Percentiles rank a stretch among this genome's conserved stretches.
phyloP scores from a whole-genome alignment of 2,797 vertebrate species.

The Enteromius afrohamiltoni region DNA sequence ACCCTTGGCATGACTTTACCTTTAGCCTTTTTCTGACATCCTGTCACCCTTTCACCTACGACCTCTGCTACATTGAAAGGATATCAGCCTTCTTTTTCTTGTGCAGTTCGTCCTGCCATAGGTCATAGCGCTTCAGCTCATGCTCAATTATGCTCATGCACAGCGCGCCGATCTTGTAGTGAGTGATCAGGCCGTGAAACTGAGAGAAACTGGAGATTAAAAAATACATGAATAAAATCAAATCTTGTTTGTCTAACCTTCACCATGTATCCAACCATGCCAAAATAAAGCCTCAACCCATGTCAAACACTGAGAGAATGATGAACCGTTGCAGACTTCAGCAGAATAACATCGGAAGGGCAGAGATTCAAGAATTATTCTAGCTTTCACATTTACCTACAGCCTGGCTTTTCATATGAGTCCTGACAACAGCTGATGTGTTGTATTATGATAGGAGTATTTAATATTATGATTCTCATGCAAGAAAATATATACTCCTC shows the following conservation, averaged over 20 bases:
- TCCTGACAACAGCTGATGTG: conserved; percentile 69
- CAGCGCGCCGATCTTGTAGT: conserved; percentile 93
- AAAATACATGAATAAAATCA: conserved; percentile 43
- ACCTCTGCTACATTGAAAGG: conserved; percentile 73
- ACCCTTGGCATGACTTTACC: conserved; percentile 44
- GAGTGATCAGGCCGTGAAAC: conserved; percentile 91
- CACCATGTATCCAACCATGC: conserved; percentile 46
- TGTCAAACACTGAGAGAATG: conserved; percentile 62
- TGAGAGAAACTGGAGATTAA: conserved; percentile 85
- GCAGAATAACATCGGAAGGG: conserved; percentile 63
- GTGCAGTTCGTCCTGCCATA: conserved; percentile 93
- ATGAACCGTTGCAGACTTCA: conserved; percentile 67
- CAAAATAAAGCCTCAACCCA: conserved; percentile 67
- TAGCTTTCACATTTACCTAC: conserved; percentile 62
- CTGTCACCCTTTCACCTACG: conserved; percentile 18
- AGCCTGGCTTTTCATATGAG: conserved; percentile 58
- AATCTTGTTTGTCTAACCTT: conserved; percentile 21
- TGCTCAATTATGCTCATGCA: conserved; percentile 96
- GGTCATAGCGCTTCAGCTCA: conserved; percentile 91
- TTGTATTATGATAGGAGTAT: conserved; percentile 68
- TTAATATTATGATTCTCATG: conserved; percentile 63
- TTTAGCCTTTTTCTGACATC: conserved; percentile 37
- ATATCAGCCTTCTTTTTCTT: conserved; percentile 96
- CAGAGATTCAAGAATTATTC: conserved; percentile 66
- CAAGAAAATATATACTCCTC: conserved; percentile 62